Conservation (phyloP, 2,113 vertebrate species). For the Capra hircus region DNA sequence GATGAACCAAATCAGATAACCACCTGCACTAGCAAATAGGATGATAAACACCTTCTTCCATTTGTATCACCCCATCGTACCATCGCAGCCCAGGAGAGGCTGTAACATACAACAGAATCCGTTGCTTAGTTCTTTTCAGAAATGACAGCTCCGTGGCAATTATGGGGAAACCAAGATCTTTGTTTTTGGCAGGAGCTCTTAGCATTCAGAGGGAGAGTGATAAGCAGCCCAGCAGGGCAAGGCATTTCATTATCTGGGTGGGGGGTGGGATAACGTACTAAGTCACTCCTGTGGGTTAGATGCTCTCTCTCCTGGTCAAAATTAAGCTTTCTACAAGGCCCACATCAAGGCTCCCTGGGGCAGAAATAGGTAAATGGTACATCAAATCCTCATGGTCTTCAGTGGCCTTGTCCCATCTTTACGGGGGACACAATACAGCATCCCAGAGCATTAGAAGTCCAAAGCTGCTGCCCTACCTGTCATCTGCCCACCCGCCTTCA, state of each 20-base stretch:
- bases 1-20: neutral
- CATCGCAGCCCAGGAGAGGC: neutral
- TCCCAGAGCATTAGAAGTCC: neutral
- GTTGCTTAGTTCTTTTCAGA: neutral
- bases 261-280: neutral
- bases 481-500: neutral
- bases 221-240: neutral
- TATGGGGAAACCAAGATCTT: slow-evolving; percentile 22
- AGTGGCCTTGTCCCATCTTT: slow-evolving; percentile 18
- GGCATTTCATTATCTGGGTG: neutral
- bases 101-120: neutral
- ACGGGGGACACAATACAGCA: neutral
- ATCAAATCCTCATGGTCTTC: neutral
- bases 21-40: neutral
- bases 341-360: neutral
- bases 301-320: neutral
- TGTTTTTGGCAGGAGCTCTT: slow-evolving; percentile 14
- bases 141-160: slow-evolving; percentile 46
- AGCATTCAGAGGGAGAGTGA: neutral
- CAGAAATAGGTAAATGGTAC: neutral
- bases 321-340: neutral
- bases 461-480: slow-evolving; percentile 9
- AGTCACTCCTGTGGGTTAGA: neutral
- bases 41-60: neutral
- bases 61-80: neutral